Evolutionary conservation across 2,888 invertebrate species (phyloP).

Genomic region (Strigamia crassipes): DNA sequence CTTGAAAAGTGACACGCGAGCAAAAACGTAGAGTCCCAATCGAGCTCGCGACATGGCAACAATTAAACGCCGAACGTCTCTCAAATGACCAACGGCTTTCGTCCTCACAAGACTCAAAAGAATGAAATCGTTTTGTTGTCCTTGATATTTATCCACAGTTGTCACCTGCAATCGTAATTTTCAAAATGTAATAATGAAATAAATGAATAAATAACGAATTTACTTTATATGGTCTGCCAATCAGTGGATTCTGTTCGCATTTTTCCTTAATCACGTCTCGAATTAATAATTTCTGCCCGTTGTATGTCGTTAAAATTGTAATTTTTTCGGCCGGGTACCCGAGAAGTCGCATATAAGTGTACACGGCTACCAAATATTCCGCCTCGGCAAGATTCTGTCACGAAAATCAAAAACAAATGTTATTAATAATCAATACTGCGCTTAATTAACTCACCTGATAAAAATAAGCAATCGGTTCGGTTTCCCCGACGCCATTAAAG

Average conservation of each 20-base stretch:
- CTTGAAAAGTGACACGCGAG: slow-evolving; percentile 85
- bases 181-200: neutral
- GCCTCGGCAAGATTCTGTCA: slow-evolving; percentile 68
- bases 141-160: slow-evolving; percentile 99
- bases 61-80: slow-evolving; percentile 90
- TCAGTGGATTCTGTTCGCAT: slow-evolving; percentile 92
- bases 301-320: slow-evolving; percentile 97
- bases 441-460: slow-evolving; percentile 76
- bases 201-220: slow-evolving; percentile 39
- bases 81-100: slow-evolving; percentile 93
- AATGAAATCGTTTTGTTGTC: slow-evolving; percentile 99
- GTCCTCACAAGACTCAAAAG: slow-evolving; percentile 94
- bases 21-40: slow-evolving; percentile 95
- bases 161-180: slow-evolving; percentile 59
- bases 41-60: slow-evolving; percentile 98
- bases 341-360: slow-evolving; percentile 96
- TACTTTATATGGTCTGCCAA: slow-evolving; percentile 90
- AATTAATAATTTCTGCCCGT: slow-evolving; percentile 97
- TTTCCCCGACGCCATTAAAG: slow-evolving; percentile 94
- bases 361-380: slow-evolving; percentile 93
- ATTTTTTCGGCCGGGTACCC: slow-evolving; percentile 97
- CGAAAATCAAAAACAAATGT: slow-evolving; percentile 60
- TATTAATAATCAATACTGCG: slow-evolving; percentile 43
- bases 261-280: slow-evolving; percentile 89
- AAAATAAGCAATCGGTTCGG: slow-evolving; percentile 97